Base-by-base conservation (phyloP, 2,797 vertebrate genomes). In the Sebastes oblongus region DNA sequence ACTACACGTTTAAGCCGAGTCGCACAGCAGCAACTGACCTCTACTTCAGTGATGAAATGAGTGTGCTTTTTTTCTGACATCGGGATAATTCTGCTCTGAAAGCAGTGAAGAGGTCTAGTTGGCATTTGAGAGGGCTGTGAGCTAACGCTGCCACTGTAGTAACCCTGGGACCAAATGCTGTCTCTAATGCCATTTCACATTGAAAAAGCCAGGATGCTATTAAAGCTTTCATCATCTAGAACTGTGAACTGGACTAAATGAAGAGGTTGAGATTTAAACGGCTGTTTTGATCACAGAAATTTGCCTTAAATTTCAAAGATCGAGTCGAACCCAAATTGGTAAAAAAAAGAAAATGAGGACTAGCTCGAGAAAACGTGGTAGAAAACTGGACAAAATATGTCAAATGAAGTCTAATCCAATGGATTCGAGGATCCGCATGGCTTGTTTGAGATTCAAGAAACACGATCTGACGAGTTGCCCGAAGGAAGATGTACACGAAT, bases 51-150 rank as follows among this genome's bases (percentile, higher is more conserved):
- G 68, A 55, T 62, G 68, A 55, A 52, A 54, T 58, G 11, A 46
- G 30, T 24, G n/a, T 29, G 14, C 0, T 46, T 55, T 7, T 29
- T 7, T 29, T 65, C 5, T 75, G 59, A 65, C 52, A 34, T 20
- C 22, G 30, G 42, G 55, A 77, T 20, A 6, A 1, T 65, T 30
- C 30, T 25, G 10, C 36, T 77, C 24, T 22, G 66, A 64, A 59
- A 68, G 32, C 36, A 61, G n/a, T 46, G 58, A 81, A 73, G 73
- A 70, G 32, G 69, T 76, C 20, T 6, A 36, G 34, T 52, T 54
- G 24, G 25, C 39, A 32, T 22, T 34, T 25, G 25, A 59, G 36
- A 62, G 29, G 22, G 14, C 18, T 42, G 16, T 20, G 10, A 8
- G 11, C 20, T 29, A 18, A 54, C 55, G 12, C 36, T 36, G 4